Evolutionary conservation across 2,888 invertebrate species (phyloP).

Genomic region (Brenthis hecate): DNA sequence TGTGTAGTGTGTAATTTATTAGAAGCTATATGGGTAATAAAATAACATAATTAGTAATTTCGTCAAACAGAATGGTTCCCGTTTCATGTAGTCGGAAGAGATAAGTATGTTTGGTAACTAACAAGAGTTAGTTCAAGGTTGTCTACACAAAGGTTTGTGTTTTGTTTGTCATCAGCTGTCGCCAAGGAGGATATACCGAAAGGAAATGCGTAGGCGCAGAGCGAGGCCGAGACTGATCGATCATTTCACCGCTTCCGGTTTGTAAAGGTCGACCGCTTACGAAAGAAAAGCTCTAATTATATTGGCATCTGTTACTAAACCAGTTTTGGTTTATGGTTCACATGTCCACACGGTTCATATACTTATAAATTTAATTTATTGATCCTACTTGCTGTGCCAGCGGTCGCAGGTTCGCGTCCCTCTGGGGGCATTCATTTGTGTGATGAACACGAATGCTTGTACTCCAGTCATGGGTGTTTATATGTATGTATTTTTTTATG

Average conservation of each 20-base stretch:
- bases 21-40: neutral
- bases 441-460: too few species aligned
- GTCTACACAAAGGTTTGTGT: slow-evolving; percentile 15
- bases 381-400: too few species aligned
- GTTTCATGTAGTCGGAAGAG: neutral
- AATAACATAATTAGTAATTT: neutral
- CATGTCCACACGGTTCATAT: neutral
- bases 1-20: too few species aligned
- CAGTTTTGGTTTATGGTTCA: slow-evolving; percentile 5
- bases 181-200: slow-evolving; percentile 32
- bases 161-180: slow-evolving; percentile 29
- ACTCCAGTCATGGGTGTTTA: too few species aligned
- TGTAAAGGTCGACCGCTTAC: slow-evolving; percentile 59
- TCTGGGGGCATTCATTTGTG: too few species aligned
- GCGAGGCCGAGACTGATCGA: slow-evolving; percentile 63
- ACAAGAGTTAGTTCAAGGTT: slow-evolving; percentile 10
- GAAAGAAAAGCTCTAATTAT: slow-evolving; percentile 48
- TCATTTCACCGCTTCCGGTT: slow-evolving; percentile 70
- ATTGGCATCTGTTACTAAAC: slow-evolving; percentile 1
- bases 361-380: too few species aligned
- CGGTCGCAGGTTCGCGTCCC: too few species aligned
- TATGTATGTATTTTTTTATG: too few species aligned
- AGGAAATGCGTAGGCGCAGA: slow-evolving; percentile 38
- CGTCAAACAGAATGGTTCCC: neutral
- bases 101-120: neutral